Evolutionary conservation across 2,888 invertebrate genomes (phyloP), one percentile per base, ranked within the genome.

Genomic region (Dendrolimus pini): DNA sequence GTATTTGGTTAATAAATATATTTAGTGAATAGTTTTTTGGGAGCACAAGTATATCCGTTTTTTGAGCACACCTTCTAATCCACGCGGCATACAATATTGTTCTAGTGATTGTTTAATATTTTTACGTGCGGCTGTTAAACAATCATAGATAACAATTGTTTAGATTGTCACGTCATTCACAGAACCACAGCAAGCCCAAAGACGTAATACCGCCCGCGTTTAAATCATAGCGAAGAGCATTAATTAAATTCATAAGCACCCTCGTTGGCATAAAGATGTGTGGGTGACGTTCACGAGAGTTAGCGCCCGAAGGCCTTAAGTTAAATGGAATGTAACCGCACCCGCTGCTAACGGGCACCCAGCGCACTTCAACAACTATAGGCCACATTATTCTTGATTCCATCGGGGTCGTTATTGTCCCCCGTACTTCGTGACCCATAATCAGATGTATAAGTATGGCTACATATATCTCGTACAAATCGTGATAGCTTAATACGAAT

Each of bases 271-370:
- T 12, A 54, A 53, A 55, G 59, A 58, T 59, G 61, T 58, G 56
- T 59, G 56, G 54, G 61, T 56, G 53, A 57, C 53, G 56, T 57
- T 58, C 59, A 59, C 53, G 57, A 56, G 55, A 57, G 58, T 57
- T 57, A 56, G 57, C 60, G 57, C 52, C 56, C 57, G 52, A 52
- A 54, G 55, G 56, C 55, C 59, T 55, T 55, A 61, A 61, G 59
- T 59, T 61, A 61, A 61, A 61, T 61, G 61, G 61, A 61, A 61
- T 59, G 56, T 61, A 58, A 61, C 61, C 61, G 59, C 61, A 59
- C 57, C 58, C 59, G 47, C 18, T 56, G 57, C n/a, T 56, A 59
- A 61, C 55, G 59, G 59, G 55, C 56, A 53, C 57, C 18, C 41
- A 12, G 41, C 56, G 54, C 54, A 58, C 56, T 56, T 18, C 47